A percentile compares a stretch with the other conserved stretches of the same genome.
Evolutionary conservation across 2,113 vertebrate genomes (phyloP).

Genomic region (Coryphaenoides rupestris): DNA sequence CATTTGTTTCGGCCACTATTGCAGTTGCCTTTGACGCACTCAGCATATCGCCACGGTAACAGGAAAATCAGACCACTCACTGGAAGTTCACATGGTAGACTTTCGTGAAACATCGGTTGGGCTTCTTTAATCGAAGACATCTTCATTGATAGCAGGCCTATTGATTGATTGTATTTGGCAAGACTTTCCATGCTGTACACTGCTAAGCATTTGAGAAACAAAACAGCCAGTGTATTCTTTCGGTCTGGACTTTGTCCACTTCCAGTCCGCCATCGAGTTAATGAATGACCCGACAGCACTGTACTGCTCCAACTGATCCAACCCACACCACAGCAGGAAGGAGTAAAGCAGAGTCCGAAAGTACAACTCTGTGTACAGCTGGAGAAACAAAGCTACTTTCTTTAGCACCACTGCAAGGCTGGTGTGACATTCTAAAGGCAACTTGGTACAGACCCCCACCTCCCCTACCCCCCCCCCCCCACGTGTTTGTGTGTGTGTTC

Average conservation of each 20-base stretch:
- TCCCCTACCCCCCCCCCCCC: no score
- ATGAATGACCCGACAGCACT: conserved; percentile 54
- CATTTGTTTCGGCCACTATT: conserved; percentile 49
- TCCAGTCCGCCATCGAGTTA: conserved; percentile 38
- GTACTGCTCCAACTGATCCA: conserved; percentile 23
- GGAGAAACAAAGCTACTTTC: conserved; percentile 28
- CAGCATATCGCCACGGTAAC: conserved; percentile 52
- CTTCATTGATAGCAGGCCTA: no score
- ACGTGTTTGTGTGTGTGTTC: no score
- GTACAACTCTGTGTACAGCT: conserved; percentile 36
- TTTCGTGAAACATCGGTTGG: conserved; percentile 53
- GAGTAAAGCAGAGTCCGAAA: conserved; percentile 35
- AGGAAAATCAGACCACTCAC: conserved; percentile 27
- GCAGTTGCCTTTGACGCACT: conserved; percentile 53
- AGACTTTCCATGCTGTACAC: background rate
- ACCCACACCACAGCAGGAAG: background rate
- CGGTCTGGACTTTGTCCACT: conserved; percentile 54
- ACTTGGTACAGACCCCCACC: background rate
- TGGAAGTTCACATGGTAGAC: conserved; percentile 4
- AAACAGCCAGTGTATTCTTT: background rate
- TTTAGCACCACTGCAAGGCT: conserved; percentile 27
- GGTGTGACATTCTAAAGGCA: conserved; percentile 60
- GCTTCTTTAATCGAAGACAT: conserved; percentile 1
- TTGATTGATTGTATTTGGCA: background rate
- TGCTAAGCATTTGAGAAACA: no score